phyloP scores from a whole-genome alignment of 2,113 vertebrate genomes.

The Diglossa brunneiventris region DNA sequence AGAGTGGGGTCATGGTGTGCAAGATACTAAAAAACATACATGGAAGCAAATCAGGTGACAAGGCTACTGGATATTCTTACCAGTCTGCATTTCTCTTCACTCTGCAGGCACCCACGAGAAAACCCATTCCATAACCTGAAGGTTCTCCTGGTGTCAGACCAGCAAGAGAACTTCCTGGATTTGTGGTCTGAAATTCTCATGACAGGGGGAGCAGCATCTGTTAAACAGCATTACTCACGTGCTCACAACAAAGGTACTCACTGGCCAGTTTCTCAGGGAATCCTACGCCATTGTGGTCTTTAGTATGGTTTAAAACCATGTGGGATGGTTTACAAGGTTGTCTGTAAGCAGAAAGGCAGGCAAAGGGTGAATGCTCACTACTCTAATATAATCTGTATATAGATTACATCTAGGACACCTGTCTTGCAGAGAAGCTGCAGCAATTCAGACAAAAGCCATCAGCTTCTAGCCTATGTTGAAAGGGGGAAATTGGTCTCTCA shows the following conservation, averaged over 20 bases:
- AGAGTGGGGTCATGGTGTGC: background rate
- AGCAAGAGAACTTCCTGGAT: slow-evolving; percentile 81
- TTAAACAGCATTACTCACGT: slow-evolving; percentile 80
- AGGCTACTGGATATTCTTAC: background rate
- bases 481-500: background rate
- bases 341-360: background rate
- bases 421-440: background rate
- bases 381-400: background rate
- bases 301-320: background rate
- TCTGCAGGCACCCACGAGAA: slow-evolving; percentile 85
- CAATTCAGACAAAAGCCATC: background rate
- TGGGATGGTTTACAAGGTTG: background rate
- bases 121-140: slow-evolving; percentile 86
- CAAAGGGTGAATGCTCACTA: background rate
- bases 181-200: slow-evolving; percentile 93
- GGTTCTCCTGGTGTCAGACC: slow-evolving; percentile 86
- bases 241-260: slow-evolving; percentile 80
- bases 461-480: background rate
- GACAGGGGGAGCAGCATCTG: slow-evolving; percentile 83
- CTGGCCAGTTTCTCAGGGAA: background rate
- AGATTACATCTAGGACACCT: background rate
- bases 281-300: background rate
- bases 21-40: background rate
- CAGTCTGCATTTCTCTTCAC: background rate
- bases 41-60: background rate